phyloP scores from a whole-genome alignment of 2,888 invertebrate species.

The Erpobdella octoculata region DNA sequence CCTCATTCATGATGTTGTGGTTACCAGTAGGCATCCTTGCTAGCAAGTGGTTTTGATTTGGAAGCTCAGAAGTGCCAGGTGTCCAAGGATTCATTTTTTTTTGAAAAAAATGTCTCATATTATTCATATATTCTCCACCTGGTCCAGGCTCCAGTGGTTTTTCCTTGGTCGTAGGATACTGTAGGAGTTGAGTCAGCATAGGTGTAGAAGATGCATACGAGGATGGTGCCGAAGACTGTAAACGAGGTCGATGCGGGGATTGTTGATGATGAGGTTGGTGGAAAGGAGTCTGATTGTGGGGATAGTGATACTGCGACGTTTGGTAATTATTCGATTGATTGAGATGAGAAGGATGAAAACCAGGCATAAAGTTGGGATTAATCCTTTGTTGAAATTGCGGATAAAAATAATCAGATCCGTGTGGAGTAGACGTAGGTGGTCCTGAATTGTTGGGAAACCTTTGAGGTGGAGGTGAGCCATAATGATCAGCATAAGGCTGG shows the following conservation, averaged over 20 bases:
- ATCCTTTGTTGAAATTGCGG: conserved; percentile 10
- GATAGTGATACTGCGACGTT: neutral
- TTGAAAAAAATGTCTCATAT: neutral
- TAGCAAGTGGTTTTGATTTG: conserved; percentile 2
- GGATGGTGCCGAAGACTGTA: neutral
- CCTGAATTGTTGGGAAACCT: conserved; percentile 1
- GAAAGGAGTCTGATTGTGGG: conserved; percentile 8
- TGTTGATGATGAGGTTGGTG: conserved; percentile 6
- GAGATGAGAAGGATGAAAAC: neutral
- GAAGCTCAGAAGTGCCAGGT: neutral
- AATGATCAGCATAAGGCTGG: neutral
- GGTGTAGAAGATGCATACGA: conserved; percentile 17
- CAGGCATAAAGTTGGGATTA: neutral
- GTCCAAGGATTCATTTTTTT: conserved; percentile 10
- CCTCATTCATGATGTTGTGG: neutral
- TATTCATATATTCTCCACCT: neutral
- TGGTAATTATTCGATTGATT: conserved; percentile 10
- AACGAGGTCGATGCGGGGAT: neutral
- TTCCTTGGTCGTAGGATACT: conserved; percentile 16
- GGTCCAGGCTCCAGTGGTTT: neutral
- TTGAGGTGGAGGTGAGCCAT: neutral
- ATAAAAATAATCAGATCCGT: conserved; percentile 21
- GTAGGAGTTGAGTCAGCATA: conserved; percentile 26
- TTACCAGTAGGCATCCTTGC: neutral
- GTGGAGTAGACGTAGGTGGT: neutral